These are phyloP conservation scores for Zaprionus gabonicus DNA, from an alignment of 1,140 invertebrate genomes.

Conservation along the genomic window DNA sequence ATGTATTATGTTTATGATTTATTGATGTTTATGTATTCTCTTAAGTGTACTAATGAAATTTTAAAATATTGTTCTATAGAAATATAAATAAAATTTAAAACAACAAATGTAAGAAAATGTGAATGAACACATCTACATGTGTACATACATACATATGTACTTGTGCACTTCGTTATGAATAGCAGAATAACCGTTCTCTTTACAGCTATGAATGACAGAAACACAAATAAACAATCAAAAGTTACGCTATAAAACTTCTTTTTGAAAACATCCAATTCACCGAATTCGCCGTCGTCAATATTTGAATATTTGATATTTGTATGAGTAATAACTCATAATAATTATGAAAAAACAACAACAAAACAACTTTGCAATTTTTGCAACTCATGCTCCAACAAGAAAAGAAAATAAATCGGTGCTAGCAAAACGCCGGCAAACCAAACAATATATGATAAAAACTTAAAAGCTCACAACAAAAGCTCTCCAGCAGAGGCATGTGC, in stretches of 20 bases:
- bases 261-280: not conserved
- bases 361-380: conserved; percentile 3
- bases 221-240: not conserved
- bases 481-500: not conserved
- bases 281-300: not conserved
- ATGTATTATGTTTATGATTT: no score
- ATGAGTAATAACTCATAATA: not conserved
- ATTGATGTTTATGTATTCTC: not conserved
- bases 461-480: conserved; percentile 26
- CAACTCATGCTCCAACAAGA: conserved; percentile 2
- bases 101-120: not conserved
- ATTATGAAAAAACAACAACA: conserved; percentile 8
- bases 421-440: conserved; percentile 1
- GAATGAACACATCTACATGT: not conserved
- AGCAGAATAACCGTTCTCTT: not conserved
- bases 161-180: not conserved
- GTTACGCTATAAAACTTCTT: not conserved
- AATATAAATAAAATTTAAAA: not conserved
- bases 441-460: conserved; percentile 9
- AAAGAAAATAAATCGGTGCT: conserved; percentile 16
- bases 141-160: not conserved
- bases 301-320: not conserved
- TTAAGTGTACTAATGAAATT: not conserved
- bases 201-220: not conserved
- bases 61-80: no score